phyloP scores from a whole-genome alignment of 2,797 vertebrate species.

The Vultur gryphus region DNA sequence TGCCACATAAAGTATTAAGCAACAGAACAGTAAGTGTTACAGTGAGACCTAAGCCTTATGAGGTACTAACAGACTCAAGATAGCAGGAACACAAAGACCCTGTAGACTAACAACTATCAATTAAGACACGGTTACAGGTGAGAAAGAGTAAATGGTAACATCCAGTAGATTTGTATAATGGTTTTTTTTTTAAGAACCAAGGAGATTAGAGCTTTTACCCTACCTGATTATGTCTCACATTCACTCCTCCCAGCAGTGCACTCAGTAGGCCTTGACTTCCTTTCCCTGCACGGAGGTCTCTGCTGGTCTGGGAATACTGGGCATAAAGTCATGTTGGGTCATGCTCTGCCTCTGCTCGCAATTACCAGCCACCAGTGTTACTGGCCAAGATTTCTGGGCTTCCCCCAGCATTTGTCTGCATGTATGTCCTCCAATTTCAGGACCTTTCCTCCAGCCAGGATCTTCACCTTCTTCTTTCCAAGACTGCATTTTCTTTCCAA shows the following conservation, averaged over 20 bases:
- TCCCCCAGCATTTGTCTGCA: not conserved
- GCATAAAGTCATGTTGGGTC: not conserved
- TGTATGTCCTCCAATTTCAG: not conserved
- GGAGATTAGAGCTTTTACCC: not conserved
- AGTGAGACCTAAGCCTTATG: not conserved
- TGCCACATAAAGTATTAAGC: not conserved
- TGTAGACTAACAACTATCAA: not conserved
- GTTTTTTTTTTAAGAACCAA: not conserved
- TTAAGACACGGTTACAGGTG: not conserved
- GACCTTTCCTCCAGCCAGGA: not conserved
- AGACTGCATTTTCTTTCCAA: not conserved
- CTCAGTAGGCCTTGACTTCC: not conserved
- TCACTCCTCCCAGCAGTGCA: accelerated
- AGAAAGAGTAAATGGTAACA: not conserved
- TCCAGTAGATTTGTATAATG: not conserved
- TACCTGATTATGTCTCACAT: not conserved
- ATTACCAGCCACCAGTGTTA: not conserved
- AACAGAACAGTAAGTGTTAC: not conserved
- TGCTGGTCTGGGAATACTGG: not conserved
- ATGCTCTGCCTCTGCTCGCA: not conserved
- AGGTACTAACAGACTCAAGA: not conserved
- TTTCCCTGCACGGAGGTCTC: not conserved
- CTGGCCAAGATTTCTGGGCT: not conserved
- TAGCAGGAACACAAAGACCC: not conserved
- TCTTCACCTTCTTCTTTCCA: not conserved